phyloP scores from a whole-genome alignment of 2,797 vertebrate genomes.

The Erpetoichthys calabaricus region DNA sequence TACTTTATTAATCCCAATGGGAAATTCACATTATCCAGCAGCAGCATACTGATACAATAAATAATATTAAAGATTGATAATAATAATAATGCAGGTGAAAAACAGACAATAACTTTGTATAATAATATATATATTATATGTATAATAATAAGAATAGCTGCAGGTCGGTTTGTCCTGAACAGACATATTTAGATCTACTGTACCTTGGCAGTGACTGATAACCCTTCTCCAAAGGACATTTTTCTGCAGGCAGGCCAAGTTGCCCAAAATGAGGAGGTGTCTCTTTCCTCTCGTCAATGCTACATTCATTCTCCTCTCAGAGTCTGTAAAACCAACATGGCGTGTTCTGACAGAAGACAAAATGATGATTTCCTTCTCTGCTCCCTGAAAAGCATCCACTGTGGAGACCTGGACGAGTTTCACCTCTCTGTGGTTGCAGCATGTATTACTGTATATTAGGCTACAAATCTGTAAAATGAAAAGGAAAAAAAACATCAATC shows the following conservation, averaged over 20 bases:
- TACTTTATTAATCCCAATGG: no score
- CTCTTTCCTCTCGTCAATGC: conserved; percentile 48
- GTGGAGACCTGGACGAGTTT: conserved; percentile 53
- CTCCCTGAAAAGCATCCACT: conserved; percentile 58
- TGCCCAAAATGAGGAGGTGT: conserved; percentile 51
- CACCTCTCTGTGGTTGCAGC: conserved; percentile 9
- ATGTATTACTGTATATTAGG: conserved; percentile 17
- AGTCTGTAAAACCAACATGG: conserved; percentile 54
- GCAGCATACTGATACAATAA: no score
- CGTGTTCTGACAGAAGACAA: conserved; percentile 53
- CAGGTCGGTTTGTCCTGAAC: no score
- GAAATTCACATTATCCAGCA: no score
- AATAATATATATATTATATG: no score
- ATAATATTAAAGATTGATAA: no score
- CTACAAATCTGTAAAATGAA: conserved; percentile 32
- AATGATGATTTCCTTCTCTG: conserved; percentile 51
- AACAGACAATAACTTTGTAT: no score
- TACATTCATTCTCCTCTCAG: conserved; percentile 49
- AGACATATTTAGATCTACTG: not conserved
- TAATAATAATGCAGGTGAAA: no score
- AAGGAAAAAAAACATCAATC: not conserved
- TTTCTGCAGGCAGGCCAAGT: conserved; percentile 40
- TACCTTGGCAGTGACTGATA: conserved; percentile 57
- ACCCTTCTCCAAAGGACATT: conserved; percentile 47
- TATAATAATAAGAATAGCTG: no score